These are phyloP conservation scores for Andrena flavipes DNA, from an alignment of 2,888 invertebrate species.

Conservation along the genomic window DNA sequence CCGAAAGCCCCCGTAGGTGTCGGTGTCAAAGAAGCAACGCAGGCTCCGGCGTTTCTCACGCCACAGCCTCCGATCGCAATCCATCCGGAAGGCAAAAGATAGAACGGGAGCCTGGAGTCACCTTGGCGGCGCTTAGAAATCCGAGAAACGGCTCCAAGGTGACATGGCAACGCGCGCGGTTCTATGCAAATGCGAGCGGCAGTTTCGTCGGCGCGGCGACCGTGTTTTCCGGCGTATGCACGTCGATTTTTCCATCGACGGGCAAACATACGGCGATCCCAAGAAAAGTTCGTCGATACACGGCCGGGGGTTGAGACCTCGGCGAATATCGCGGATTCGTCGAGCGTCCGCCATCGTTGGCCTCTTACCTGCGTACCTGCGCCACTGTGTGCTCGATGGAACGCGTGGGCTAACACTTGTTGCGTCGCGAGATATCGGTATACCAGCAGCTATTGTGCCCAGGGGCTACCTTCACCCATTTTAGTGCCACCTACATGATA, in stretches of 20 bases:
- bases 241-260: neutral
- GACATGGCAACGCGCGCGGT: conserved; percentile 28
- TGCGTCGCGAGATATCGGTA: conserved; percentile 70
- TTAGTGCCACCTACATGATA: conserved; percentile 79
- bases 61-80: conserved; percentile 43
- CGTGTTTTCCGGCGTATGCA: neutral
- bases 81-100: conserved; percentile 39
- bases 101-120: conserved; percentile 43
- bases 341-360: conserved; percentile 56
- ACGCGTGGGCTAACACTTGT: conserved; percentile 81
- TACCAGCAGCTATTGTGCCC: conserved; percentile 73
- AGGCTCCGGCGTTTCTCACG: conserved; percentile 51
- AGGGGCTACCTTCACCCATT: conserved; percentile 81
- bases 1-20: neutral
- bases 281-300: neutral
- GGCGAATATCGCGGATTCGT: neutral
- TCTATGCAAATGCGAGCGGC: conserved; percentile 36
- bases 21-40: neutral
- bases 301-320: neutral
- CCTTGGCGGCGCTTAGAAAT: conserved; percentile 57
- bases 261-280: neutral
- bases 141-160: conserved; percentile 57
- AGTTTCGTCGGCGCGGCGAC: conserved; percentile 14
- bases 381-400: conserved; percentile 69
- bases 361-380: conserved; percentile 66